These are phyloP conservation scores for Meandrina meandrites DNA, from an alignment of 92 coral and sea anemone species.

Conservation along the genomic window DNA sequence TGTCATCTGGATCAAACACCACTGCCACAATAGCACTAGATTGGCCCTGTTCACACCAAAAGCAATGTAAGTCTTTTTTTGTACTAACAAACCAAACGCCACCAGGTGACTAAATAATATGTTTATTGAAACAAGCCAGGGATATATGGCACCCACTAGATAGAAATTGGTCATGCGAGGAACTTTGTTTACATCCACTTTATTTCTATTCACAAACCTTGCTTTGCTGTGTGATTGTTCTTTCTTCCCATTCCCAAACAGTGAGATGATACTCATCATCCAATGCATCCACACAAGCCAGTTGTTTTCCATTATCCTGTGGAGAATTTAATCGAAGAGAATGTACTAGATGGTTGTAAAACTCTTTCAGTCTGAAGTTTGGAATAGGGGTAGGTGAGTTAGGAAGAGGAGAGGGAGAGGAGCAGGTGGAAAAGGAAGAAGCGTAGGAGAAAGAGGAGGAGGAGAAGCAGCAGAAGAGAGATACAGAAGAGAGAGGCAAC, in stretches of 20 bases:
- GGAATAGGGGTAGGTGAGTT: no score
- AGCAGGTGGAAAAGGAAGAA: no score
- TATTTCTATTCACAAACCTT: slow-evolving; percentile 50
- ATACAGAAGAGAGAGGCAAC: no score
- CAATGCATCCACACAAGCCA: slow-evolving; percentile 72
- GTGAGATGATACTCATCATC: slow-evolving; percentile 70
- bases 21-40: slow-evolving; percentile 60
- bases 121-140: no score
- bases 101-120: no score
- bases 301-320: slow-evolving; percentile 83
- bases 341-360: background rate
- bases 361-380: no score
- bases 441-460: no score
- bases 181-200: no score
- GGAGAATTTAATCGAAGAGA: background rate
- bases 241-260: slow-evolving; percentile 89
- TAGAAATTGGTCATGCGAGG: background rate
- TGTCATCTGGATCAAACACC: slow-evolving; percentile 83
- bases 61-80: background rate
- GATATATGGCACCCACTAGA: no score
- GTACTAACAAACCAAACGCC: background rate
- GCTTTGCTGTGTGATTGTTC: slow-evolving; percentile 65
- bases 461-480: no score
- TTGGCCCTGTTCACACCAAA: slow-evolving; percentile 40
- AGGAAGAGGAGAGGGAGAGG: no score